A percentile compares a stretch with the other conserved stretches of the same genome.
phyloP scores from a whole-genome alignment of 2,113 vertebrate species.

The Campylorhamphus procurvoides region DNA sequence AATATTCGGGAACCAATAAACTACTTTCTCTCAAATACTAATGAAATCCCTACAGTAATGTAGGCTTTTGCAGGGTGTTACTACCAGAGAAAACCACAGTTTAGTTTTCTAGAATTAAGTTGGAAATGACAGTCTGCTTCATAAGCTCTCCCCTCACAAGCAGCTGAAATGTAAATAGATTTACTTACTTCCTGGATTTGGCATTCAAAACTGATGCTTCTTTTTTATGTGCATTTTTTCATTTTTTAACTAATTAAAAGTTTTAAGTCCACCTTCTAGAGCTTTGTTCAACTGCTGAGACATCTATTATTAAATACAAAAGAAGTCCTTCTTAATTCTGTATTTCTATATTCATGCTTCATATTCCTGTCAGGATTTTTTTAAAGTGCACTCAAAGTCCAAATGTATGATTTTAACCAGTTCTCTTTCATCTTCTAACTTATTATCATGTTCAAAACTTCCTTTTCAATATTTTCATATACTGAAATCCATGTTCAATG shows the following conservation, averaged over 20 bases:
- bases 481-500: background rate
- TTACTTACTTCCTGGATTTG: background rate
- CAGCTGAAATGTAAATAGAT: background rate
- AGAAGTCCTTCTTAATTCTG: background rate
- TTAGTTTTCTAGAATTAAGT: background rate
- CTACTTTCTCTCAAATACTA: background rate
- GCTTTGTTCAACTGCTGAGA: background rate
- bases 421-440: background rate
- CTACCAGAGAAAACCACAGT: background rate
- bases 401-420: background rate
- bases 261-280: background rate
- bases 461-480: background rate
- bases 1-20: background rate
- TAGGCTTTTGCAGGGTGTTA: background rate
- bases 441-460: background rate
- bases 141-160: background rate
- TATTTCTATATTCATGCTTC: background rate
- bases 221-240: background rate
- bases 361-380: background rate
- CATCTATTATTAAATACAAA: background rate
- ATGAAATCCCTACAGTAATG: background rate
- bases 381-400: background rate
- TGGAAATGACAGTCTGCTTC: background rate
- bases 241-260: background rate
- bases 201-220: background rate